Conservation (phyloP, 2,888 invertebrate species). For the Tetramorium bicarinatum region DNA sequence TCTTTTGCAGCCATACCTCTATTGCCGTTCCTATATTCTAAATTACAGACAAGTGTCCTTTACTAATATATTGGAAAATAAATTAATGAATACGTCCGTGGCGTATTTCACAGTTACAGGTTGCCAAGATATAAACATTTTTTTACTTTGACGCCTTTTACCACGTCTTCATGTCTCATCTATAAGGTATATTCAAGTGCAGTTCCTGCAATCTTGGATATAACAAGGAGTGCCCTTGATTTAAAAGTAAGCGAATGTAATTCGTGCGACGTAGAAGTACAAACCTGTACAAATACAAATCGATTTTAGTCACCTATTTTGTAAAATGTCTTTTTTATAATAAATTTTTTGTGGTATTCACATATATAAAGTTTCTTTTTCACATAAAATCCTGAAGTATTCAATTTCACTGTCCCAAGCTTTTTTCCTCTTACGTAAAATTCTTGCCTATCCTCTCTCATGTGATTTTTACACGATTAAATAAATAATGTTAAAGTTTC, state of each 20-base stretch:
- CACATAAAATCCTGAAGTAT: slow-evolving; percentile 29
- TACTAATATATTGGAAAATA: background rate
- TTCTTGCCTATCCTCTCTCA: background rate
- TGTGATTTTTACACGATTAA: background rate
- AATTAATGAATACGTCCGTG: background rate
- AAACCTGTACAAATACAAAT: no score
- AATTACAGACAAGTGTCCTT: slow-evolving; percentile 19
- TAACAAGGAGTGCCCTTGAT: slow-evolving; percentile 51
- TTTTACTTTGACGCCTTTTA: slow-evolving; percentile 52
- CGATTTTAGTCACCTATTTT: no score
- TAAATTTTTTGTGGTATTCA: no score
- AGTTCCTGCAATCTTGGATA: slow-evolving; percentile 54
- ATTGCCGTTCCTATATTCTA: slow-evolving; percentile 31
- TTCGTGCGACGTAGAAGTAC: slow-evolving; percentile 64
- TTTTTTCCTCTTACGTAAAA: slow-evolving; percentile 19
- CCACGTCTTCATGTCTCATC: slow-evolving; percentile 63
- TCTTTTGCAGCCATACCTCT: slow-evolving; percentile 15
- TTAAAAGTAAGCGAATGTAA: slow-evolving; percentile 52
- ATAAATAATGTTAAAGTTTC: slow-evolving; percentile 6
- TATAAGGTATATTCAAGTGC: slow-evolving; percentile 64
- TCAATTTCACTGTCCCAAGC: slow-evolving; percentile 6
- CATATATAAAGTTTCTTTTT: slow-evolving; percentile 49
- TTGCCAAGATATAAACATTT: slow-evolving; percentile 55
- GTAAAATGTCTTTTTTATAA: no score
- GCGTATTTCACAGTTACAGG: slow-evolving; percentile 30